A percentile compares a stretch with the other conserved stretches of the same genome.
These are phyloP conservation scores for Falco peregrinus DNA, from an alignment of 2,797 vertebrate genomes.

Conservation along the genomic window DNA sequence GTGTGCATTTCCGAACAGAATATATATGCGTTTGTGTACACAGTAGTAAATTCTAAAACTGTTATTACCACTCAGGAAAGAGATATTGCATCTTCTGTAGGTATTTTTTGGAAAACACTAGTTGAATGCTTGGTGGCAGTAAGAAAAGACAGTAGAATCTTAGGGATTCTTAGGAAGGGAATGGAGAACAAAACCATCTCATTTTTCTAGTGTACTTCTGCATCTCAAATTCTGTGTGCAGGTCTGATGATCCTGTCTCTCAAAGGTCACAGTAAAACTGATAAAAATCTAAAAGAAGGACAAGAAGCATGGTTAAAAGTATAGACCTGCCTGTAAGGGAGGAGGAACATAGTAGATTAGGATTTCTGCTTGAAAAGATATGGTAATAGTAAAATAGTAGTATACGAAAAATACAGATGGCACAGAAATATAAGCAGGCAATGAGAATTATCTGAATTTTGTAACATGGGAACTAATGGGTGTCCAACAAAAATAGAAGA, in stretches of 20 bases:
- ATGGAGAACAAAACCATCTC: neutral
- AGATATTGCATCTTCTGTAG: neutral
- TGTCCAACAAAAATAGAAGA: neutral
- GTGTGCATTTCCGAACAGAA: neutral
- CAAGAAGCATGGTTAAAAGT: neutral
- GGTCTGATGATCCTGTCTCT: constrained; percentile 24
- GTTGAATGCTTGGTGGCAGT: neutral
- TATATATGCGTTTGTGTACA: rapidly evolving
- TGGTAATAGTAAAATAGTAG: neutral
- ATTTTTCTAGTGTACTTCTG: neutral
- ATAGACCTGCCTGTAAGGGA: neutral
- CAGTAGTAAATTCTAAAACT: neutral
- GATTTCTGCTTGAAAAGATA: neutral
- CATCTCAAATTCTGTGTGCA: neutral
- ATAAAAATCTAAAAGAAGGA: neutral
- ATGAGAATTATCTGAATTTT: neutral
- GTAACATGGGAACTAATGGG: neutral
- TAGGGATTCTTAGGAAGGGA: neutral
- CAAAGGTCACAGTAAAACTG: constrained; percentile 6
- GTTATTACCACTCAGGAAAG: neutral
- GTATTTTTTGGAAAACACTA: neutral
- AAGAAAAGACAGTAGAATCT: neutral
- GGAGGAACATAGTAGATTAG: neutral
- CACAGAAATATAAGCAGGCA: neutral
- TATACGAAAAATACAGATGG: neutral